A percentile compares a stretch with the other conserved stretches of the same genome.
Evolutionary conservation across 1,140 invertebrate genomes (phyloP).

Genomic region (Steinernema khuongi): DNA sequence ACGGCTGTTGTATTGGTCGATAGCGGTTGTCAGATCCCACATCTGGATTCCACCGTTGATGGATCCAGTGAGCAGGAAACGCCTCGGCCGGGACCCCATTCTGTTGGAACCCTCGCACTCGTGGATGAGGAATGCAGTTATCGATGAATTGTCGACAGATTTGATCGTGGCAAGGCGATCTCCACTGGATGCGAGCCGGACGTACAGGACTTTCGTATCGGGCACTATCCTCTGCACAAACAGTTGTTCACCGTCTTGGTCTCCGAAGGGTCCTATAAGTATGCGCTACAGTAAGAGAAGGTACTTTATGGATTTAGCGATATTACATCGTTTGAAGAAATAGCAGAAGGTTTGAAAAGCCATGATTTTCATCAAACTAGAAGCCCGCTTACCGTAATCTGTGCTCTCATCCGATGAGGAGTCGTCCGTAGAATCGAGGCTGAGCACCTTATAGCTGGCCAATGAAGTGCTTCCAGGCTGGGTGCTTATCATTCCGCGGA

Average conservation of each 20-base stretch:
- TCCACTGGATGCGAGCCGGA: constrained; percentile 86
- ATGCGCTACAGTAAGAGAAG: background rate
- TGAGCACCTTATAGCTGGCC: constrained; percentile 88
- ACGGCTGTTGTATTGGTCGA: constrained; percentile 65
- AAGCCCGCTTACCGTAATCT: constrained; percentile 64
- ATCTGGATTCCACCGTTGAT: constrained; percentile 86
- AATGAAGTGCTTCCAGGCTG: constrained; percentile 92
- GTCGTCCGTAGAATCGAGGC: constrained; percentile 74
- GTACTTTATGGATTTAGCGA: constrained; percentile 9
- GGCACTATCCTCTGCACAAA: constrained; percentile 96
- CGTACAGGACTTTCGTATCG: constrained; percentile 87
- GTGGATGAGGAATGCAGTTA: constrained; percentile 90
- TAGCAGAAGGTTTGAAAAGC: no score
- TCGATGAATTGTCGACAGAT: constrained; percentile 82
- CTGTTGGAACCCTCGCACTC: constrained; percentile 86
- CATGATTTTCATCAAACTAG: no score
- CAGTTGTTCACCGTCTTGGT: constrained; percentile 93
- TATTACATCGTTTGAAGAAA: no score
- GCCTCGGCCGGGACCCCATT: constrained; percentile 79
- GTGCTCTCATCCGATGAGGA: constrained; percentile 71
- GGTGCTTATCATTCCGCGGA: constrained; percentile 87
- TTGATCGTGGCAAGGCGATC: constrained; percentile 65
- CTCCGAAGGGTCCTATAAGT: constrained; percentile 79
- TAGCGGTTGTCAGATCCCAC: constrained; percentile 93
- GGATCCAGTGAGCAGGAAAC: constrained; percentile 91